These are phyloP conservation scores for Bugula neritina DNA, from an alignment of 2,888 invertebrate genomes.

Conservation along the genomic window DNA sequence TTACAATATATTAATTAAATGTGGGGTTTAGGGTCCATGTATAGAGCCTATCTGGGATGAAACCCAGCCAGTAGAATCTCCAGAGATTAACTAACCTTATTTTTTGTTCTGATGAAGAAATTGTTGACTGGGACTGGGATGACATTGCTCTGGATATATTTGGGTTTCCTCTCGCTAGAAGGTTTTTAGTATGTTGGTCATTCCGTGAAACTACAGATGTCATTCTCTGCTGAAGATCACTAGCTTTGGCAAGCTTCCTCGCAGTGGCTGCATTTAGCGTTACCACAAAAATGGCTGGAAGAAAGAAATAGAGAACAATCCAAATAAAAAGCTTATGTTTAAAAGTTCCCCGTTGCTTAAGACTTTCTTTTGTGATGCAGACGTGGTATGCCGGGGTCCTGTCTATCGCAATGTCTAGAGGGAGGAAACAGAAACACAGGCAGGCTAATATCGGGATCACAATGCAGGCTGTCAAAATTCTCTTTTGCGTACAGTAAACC, in stretches of 20 bases:
- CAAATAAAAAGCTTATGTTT: not conserved
- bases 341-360: not conserved
- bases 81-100: not conserved
- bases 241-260: not conserved
- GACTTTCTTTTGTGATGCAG: not conserved
- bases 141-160: not conserved
- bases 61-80: too few species aligned
- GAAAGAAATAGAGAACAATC: conserved; percentile 17
- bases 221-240: conserved; percentile 2
- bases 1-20: too few species aligned
- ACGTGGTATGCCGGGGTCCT: not conserved
- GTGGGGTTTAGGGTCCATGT: too few species aligned
- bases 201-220: not conserved
- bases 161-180: too few species aligned
- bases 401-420: not conserved
- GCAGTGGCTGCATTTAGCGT: not conserved
- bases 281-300: conserved; percentile 17
- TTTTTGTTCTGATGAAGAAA: not conserved
- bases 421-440: not conserved
- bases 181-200: not conserved
- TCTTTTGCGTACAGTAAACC: conserved; percentile 10
- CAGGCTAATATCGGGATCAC: not conserved
- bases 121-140: not conserved
- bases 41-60: too few species aligned
- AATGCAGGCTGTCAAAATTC: not conserved